Conservation (phyloP, 2,113 vertebrate species). For the Stomatorhinus ivindoensis region DNA sequence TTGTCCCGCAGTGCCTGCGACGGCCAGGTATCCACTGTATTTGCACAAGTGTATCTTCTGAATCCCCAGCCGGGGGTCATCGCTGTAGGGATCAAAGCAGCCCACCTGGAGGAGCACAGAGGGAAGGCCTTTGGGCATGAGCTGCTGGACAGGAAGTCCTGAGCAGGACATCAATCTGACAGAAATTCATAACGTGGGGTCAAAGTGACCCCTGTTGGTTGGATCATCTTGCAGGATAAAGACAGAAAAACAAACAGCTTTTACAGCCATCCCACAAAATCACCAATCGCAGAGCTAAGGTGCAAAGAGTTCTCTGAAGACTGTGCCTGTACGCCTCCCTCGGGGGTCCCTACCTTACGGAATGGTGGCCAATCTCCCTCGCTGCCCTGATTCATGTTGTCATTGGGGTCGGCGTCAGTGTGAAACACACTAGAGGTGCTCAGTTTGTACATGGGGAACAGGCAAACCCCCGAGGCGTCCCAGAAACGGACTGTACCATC, state of each 20-base stretch:
- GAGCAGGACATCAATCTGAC: neutral
- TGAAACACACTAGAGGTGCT: conserved; percentile 83
- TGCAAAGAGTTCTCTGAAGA: neutral
- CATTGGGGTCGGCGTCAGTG: conserved; percentile 81
- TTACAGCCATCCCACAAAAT: neutral
- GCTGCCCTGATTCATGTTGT: conserved; percentile 74
- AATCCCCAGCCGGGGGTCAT: conserved; percentile 89
- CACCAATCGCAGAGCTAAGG: neutral
- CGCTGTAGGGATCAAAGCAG: conserved; percentile 94
- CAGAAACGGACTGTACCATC: conserved; percentile 92
- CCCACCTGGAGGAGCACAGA: conserved; percentile 67
- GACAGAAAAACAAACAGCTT: neutral
- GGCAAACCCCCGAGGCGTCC: conserved; percentile 91
- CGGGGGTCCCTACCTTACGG: conserved; percentile 68
- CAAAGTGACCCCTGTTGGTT: neutral
- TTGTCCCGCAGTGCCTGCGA: conserved; percentile 95
- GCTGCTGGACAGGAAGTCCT: neutral
- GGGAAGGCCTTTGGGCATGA: neutral
- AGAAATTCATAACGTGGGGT: neutral
- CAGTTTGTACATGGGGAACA: conserved; percentile 86
- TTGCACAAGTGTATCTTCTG: conserved; percentile 98
- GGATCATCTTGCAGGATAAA: neutral
- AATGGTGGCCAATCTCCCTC: conserved; percentile 95
- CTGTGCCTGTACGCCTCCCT: neutral
- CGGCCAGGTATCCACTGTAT: conserved; percentile 89